Base-by-base conservation (phyloP, 2,797 vertebrate species). In the Artibeus jamaicensis region DNA sequence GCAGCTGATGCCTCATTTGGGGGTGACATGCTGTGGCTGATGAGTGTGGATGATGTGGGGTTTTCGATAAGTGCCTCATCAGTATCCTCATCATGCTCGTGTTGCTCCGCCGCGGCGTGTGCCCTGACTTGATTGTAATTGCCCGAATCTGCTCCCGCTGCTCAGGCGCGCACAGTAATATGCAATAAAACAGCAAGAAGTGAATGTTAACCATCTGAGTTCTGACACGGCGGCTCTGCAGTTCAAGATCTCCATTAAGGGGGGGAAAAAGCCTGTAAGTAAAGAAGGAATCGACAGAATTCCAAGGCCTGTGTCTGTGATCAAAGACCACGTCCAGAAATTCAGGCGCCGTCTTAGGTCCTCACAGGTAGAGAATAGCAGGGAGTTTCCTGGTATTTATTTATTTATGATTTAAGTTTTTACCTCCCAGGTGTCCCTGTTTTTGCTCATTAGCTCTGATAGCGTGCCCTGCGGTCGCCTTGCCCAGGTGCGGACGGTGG, bases 111-210 rank as follows among this genome's bases (percentile, higher is more conserved):
- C 99, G 99, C 99, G 99, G 99, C 99, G 99, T 99, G 99, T 99
- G 99, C 99, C 99, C 99, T 99, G 99, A 99, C 99, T 99, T 99
- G 99, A 99, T 99, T 99, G 99, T 99, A 99, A 99, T 99, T 99
- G 99, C 99, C 99, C 99, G 99, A 99, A 99, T 99, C 99, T 99
- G 99, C 99, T 99, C 99, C 99, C 98, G 99, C 99, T 99, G 99
- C 99, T 99, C 99, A 97, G 98, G 98, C 98, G 98, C 98, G 98
- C 98, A 98, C 98, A 98, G 98, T 99, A 99, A 99, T 99, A 99
- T 99, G 99, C 99, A 99, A 99, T 99, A 99, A 99, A 99, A 99
- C 99, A 99, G 99, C 99, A 99, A 99, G 98, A 98, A 99, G 98
- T 98, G 98, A 99, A 99, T 99, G 99, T 99, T 99, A 99, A 99